Evolutionary conservation across 2,888 invertebrate genomes (phyloP).

Genomic region (Cerastis rubricosa): DNA sequence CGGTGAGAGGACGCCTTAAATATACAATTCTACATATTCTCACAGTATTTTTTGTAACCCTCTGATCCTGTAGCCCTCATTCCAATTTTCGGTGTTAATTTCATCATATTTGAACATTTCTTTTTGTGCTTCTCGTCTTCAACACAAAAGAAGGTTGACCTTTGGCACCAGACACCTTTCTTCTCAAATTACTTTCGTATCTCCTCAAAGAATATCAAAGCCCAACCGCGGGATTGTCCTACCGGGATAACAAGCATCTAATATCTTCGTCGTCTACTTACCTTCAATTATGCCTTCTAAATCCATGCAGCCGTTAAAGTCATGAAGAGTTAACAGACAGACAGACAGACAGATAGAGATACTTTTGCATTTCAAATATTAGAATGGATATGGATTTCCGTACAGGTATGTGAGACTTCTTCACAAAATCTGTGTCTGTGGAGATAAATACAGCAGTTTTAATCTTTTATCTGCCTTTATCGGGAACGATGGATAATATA

Average conservation of each 20-base stretch:
- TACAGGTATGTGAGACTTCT: background rate
- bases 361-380: background rate
- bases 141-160: conserved; percentile 53
- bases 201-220: conserved; percentile 27
- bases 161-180: conserved; percentile 45
- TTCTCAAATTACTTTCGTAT: conserved; percentile 36
- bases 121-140: conserved; percentile 16
- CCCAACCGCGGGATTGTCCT: background rate
- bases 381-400: background rate
- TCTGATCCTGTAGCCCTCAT: background rate
- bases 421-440: conserved; percentile 17
- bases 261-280: background rate
- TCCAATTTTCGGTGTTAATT: conserved; percentile 27
- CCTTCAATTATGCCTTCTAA: background rate
- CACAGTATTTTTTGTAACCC: background rate
- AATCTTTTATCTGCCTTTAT: conserved; percentile 38
- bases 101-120: conserved; percentile 45
- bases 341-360: background rate
- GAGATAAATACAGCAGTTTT: conserved; percentile 11
- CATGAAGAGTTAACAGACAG: no score
- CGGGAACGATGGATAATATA: conserved; percentile 12
- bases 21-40: background rate
- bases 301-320: background rate
- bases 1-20: no score
- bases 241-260: background rate